phyloP scores from a whole-genome alignment of 2,797 vertebrate genomes.

The Sebastes steindachneri region DNA sequence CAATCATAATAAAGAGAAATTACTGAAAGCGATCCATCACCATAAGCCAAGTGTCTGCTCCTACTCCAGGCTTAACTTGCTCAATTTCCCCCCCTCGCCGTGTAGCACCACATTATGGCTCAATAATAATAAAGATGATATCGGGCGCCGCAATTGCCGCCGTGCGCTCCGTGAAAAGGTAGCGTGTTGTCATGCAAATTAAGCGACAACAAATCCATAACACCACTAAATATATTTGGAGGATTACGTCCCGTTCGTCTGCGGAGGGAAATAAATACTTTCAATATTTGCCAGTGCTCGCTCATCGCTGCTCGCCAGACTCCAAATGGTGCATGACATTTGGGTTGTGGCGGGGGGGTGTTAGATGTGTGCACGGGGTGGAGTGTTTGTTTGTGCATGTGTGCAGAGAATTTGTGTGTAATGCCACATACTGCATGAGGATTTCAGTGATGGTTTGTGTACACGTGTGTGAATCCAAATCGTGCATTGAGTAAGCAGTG shows the following conservation, averaged over 20 bases:
- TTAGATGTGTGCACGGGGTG: not conserved
- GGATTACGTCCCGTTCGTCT: constrained; percentile 73
- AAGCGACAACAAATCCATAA: constrained; percentile 81
- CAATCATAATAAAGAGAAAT: constrained; percentile 87
- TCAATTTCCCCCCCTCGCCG: constrained; percentile 70
- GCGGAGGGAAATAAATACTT: constrained; percentile 72
- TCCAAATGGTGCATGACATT: constrained; percentile 64
- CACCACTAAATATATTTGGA: constrained; percentile 80
- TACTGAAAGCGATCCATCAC: constrained; percentile 85
- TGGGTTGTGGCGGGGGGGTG: constrained; percentile 19
- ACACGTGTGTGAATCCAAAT: not conserved
- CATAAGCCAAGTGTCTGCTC: constrained; percentile 66
- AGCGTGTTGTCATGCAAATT: constrained; percentile 84
- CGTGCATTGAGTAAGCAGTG: not conserved
- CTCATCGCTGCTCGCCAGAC: constrained; percentile 60
- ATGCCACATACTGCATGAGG: constrained; percentile 25
- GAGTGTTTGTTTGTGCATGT: constrained; percentile 7
- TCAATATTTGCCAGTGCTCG: constrained; percentile 61
- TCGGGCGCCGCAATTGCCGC: constrained; percentile 67
- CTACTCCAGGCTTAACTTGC: constrained; percentile 76
- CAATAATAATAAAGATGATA: constrained; percentile 84
- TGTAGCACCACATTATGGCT: constrained; percentile 71
- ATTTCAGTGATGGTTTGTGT: not conserved
- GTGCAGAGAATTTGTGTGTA: constrained; percentile 4
- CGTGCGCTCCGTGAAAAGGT: constrained; percentile 64